Conservation (phyloP, 1,140 invertebrate genomes). For the Drosophila aff. region DNA sequence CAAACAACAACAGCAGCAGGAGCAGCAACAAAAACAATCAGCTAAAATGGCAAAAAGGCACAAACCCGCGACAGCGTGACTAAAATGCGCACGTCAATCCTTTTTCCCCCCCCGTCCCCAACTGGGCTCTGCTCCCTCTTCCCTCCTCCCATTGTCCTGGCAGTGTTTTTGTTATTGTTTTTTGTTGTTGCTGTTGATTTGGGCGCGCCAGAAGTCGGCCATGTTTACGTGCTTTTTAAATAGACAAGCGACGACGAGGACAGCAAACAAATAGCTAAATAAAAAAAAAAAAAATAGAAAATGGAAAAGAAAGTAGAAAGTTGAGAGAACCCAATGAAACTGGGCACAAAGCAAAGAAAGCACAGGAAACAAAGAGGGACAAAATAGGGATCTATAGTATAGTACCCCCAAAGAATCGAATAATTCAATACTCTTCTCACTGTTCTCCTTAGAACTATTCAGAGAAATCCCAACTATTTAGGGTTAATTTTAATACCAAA, state of each 20-base stretch:
- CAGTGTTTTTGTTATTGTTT: slow-evolving; percentile 32
- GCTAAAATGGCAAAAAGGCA: slow-evolving; percentile 75
- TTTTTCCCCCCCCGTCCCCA: slow-evolving; percentile 34
- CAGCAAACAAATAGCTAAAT: slow-evolving; percentile 40
- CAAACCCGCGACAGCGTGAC: slow-evolving; percentile 68
- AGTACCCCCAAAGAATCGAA: slow-evolving; percentile 4
- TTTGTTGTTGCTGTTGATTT: slow-evolving; percentile 42
- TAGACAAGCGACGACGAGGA: slow-evolving; percentile 58
- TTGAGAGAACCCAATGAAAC: not conserved
- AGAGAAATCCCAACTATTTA: not conserved
- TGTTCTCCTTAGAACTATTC: no score
- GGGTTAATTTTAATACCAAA: not conserved
- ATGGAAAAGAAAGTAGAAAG: not conserved
- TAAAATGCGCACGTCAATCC: slow-evolving; percentile 76
- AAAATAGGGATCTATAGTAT: slow-evolving; percentile 3
- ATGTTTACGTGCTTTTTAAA: slow-evolving; percentile 68
- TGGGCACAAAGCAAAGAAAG: slow-evolving; percentile 11
- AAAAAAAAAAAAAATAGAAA: not conserved
- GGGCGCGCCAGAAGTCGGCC: slow-evolving; percentile 58
- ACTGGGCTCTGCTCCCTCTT: no score
- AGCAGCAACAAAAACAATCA: slow-evolving; percentile 68
- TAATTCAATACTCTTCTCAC: not conserved
- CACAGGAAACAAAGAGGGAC: not conserved
- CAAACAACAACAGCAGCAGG: not conserved
- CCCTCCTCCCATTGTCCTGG: slow-evolving; percentile 8